These are phyloP conservation scores for Acholoe squamosa DNA, from an alignment of 2,888 invertebrate genomes.

Conservation along the genomic window DNA sequence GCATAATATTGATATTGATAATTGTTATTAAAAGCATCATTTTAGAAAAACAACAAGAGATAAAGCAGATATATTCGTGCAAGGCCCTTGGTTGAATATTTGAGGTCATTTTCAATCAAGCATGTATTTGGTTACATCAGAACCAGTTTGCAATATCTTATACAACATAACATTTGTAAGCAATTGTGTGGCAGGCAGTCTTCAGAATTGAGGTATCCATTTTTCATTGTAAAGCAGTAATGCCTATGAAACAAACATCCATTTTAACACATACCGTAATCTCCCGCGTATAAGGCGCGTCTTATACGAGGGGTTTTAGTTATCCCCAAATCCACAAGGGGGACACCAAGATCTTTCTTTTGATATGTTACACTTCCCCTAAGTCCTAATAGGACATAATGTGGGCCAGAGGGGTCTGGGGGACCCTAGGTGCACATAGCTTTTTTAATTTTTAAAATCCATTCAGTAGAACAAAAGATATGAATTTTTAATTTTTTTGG, in stretches of 20 bases:
- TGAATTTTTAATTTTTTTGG: no score
- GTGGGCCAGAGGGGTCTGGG: no score
- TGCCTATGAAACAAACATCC: not conserved
- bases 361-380: no score
- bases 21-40: slow-evolving; percentile 15
- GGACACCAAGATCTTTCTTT: no score
- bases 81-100: not conserved
- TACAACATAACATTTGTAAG: not conserved
- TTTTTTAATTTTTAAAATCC: no score
- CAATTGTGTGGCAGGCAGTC: not conserved
- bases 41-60: slow-evolving; percentile 4
- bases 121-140: not conserved
- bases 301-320: no score
- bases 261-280: not conserved
- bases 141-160: slow-evolving; percentile 22
- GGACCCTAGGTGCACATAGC: no score
- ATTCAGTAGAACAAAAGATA: no score
- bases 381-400: no score
- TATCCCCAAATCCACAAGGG: no score
- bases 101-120: slow-evolving; percentile 37
- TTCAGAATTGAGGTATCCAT: not conserved
- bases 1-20: slow-evolving; percentile 13
- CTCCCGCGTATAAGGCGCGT: no score
- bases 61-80: slow-evolving; percentile 9
- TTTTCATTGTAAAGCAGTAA: slow-evolving; percentile 15